phyloP scores from a whole-genome alignment of 1,140 invertebrate genomes.

The Nymphalis io region DNA sequence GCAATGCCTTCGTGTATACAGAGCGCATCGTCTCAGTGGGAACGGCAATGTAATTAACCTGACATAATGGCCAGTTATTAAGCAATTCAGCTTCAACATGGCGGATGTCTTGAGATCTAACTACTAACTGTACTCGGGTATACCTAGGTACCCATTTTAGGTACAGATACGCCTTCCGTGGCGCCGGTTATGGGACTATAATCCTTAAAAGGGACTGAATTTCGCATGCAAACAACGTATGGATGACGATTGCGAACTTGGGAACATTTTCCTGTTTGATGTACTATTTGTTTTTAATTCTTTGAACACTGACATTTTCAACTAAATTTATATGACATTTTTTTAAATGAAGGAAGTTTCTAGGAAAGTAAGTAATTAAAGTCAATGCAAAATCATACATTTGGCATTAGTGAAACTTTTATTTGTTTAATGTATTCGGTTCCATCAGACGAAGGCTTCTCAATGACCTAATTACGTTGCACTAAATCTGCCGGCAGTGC shows the following conservation, averaged over 20 bases:
- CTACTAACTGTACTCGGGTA: conserved; percentile 25
- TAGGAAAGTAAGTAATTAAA: not conserved
- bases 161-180: conserved; percentile 38
- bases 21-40: conserved; percentile 45
- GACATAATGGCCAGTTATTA: conserved; percentile 72
- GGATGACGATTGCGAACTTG: conserved; percentile 48
- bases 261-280: conserved; percentile 50
- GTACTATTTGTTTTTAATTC: conserved; percentile 29
- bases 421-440: not conserved
- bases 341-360: not conserved
- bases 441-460: conserved; percentile 49
- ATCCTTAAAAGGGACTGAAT: conserved; percentile 51
- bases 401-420: not conserved
- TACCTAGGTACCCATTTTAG: conserved; percentile 28
- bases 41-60: conserved; percentile 66
- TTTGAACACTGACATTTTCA: conserved; percentile 6
- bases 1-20: conserved; percentile 35
- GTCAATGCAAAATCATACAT: not conserved
- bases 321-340: not conserved
- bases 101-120: conserved; percentile 48
- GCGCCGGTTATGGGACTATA: conserved; percentile 45
- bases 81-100: conserved; percentile 65
- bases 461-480: conserved; percentile 70
- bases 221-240: conserved; percentile 56
- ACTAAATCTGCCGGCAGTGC: conserved; percentile 67